Evolutionary conservation across 2,888 invertebrate species (phyloP).

Genomic region (Drosophila yooni): DNA sequence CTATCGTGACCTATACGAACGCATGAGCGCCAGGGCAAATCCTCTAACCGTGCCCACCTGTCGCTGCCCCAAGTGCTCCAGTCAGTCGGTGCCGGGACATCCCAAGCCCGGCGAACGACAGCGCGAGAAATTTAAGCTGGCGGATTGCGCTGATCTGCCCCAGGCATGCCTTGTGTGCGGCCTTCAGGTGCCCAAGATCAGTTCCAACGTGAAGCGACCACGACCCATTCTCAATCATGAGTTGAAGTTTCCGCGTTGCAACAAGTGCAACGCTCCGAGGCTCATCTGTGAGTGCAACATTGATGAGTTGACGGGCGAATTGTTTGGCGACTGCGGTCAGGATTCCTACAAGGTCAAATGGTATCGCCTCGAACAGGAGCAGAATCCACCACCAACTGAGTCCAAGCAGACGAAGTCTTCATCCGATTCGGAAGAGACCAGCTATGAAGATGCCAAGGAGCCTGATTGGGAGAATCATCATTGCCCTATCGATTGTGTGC

Average conservation of each 20-base stretch:
- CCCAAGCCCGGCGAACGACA: slow-evolving; percentile 26
- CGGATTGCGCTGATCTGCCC: slow-evolving; percentile 51
- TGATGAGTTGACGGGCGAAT: slow-evolving; percentile 66
- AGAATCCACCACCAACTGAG: not conserved
- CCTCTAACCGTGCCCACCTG: slow-evolving; percentile 58
- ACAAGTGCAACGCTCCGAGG: slow-evolving; percentile 67
- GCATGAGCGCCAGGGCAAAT: slow-evolving; percentile 64
- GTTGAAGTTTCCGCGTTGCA: slow-evolving; percentile 60
- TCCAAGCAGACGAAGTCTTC: not conserved
- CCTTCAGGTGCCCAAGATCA: slow-evolving; percentile 58
- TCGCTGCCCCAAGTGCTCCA: slow-evolving; percentile 57
- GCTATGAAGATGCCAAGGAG: slow-evolving; percentile 51
- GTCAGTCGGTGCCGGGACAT: slow-evolving; percentile 51
- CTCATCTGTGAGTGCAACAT: slow-evolving; percentile 80
- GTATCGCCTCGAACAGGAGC: slow-evolving; percentile 66
- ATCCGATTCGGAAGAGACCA: slow-evolving; percentile 5
- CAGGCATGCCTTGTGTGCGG: slow-evolving; percentile 66
- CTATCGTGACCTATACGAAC: slow-evolving; percentile 65
- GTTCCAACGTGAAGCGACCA: slow-evolving; percentile 15
- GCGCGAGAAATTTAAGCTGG: slow-evolving; percentile 44
- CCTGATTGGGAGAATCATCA: slow-evolving; percentile 73
- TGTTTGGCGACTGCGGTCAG: slow-evolving; percentile 77
- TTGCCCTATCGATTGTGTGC: slow-evolving; percentile 78
- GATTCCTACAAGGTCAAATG: slow-evolving; percentile 80
- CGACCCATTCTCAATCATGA: slow-evolving; percentile 63